Percentiles rank a stretch among this genome's conserved stretches.
These are phyloP conservation scores for Hylaeus volcanicus DNA, from an alignment of 1,140 invertebrate species.

Conservation along the genomic window DNA sequence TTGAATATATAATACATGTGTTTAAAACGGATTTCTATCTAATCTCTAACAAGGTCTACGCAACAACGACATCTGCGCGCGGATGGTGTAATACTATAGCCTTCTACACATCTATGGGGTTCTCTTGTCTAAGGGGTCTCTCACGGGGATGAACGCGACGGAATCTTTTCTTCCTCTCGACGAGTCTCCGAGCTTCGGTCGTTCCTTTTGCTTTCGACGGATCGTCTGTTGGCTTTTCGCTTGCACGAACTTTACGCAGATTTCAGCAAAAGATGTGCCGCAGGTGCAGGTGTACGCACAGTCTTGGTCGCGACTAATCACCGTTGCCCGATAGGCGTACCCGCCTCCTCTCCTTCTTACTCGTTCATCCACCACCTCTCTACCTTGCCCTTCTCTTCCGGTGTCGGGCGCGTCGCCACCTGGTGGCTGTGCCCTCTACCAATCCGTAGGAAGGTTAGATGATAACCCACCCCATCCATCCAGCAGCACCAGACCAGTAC, in stretches of 20 bases:
- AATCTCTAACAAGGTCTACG: conserved; percentile 56
- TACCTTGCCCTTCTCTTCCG: conserved; percentile 8
- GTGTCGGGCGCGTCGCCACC: conserved; percentile 51
- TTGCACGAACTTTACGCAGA: neutral
- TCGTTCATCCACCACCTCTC: neutral
- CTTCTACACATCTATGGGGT: conserved; percentile 58
- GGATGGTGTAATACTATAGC: conserved; percentile 52
- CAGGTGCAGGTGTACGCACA: too few species aligned
- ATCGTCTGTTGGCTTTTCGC: neutral
- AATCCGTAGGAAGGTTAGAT: conserved; percentile 51
- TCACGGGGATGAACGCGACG: conserved; percentile 58
- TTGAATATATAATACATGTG: conserved; percentile 9
- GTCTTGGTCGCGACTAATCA: neutral
- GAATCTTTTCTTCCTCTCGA: neutral
- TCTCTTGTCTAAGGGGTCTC: conserved; percentile 59
- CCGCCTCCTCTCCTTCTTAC: neutral
- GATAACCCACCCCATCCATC: conserved; percentile 46
- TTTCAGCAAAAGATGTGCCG: neutral
- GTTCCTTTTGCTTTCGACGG: neutral
- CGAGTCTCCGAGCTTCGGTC: neutral
- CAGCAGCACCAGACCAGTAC: conserved; percentile 11
- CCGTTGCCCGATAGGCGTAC: neutral
- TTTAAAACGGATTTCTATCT: conserved; percentile 31
- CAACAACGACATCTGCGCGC: conserved; percentile 54
- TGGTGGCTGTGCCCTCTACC: conserved; percentile 67